A percentile compares a stretch with the other conserved stretches of the same genome.
Conservation (phyloP, 2,797 vertebrate species). For the Dallia pectoralis region DNA sequence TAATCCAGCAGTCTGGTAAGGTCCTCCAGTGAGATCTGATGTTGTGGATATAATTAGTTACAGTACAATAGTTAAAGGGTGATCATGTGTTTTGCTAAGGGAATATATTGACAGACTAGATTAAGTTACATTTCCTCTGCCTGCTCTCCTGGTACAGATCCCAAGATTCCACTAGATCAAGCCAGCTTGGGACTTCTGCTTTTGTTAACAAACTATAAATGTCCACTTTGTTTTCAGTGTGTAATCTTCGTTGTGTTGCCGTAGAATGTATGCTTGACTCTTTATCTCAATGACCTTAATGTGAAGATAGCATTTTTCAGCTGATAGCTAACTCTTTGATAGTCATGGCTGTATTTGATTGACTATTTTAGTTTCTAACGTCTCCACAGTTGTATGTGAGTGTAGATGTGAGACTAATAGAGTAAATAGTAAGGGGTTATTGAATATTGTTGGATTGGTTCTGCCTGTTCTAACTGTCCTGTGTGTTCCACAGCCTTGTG, state of each 20-base stretch:
- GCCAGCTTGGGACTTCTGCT: not conserved
- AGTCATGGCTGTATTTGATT: not conserved
- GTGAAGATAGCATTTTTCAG: not conserved
- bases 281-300: not conserved
- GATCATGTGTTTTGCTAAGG: slow-evolving; percentile 11
- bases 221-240: not conserved
- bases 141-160: not conserved
- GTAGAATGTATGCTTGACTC: not conserved
- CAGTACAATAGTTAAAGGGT: slow-evolving; percentile 21
- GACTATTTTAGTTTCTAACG: not conserved
- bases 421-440: not conserved
- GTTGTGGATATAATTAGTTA: slow-evolving; percentile 21
- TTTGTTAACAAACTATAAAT: not conserved
- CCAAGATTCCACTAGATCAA: not conserved
- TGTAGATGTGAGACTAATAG: not conserved
- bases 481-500: slow-evolving; percentile 67
- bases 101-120: slow-evolving; percentile 20
- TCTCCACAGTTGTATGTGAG: not conserved
- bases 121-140: slow-evolving; percentile 17
- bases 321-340: not conserved
- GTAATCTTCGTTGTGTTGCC: not conserved
- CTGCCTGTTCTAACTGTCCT: not conserved
- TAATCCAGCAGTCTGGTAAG: not conserved
- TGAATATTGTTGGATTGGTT: slow-evolving; percentile 28
- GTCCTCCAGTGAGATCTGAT: not conserved